Percentiles rank a stretch among this genome's conserved stretches.
Conservation (phyloP, 2,888 invertebrate species). For the Ormyrus nitidulus region DNA sequence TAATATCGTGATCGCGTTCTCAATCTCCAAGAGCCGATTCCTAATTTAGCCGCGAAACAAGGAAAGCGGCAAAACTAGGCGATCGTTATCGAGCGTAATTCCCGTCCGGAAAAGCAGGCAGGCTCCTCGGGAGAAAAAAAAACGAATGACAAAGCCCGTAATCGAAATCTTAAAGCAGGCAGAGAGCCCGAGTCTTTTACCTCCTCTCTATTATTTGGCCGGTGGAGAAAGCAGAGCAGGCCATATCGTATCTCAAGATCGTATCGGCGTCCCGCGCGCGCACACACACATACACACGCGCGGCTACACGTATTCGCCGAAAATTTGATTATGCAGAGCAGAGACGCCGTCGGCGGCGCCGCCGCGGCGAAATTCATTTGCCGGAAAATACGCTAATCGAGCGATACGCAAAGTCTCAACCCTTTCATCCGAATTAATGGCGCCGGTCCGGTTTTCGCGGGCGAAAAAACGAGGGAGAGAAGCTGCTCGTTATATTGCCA, state of each 20-base stretch:
- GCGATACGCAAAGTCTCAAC: constrained; percentile 49
- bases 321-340: constrained; percentile 60
- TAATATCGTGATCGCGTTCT: too few species aligned
- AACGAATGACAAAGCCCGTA: constrained; percentile 17
- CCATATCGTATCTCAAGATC: constrained; percentile 56
- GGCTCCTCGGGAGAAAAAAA: not conserved
- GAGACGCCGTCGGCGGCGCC: constrained; percentile 41
- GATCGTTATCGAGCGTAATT: constrained; percentile 6
- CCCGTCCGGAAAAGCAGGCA: not conserved
- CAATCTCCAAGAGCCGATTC: too few species aligned
- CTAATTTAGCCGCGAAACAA: not conserved
- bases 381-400: constrained; percentile 60
- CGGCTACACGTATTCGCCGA: constrained; percentile 25
- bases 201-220: constrained; percentile 49
- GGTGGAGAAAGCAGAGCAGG: constrained; percentile 10
- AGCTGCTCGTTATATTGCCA: constrained; percentile 58
- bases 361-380: constrained; percentile 56
- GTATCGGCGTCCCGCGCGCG: constrained; percentile 43
- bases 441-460: constrained; percentile 11
- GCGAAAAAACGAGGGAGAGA: not conserved
- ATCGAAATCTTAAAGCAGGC: constrained; percentile 51
- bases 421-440: constrained; percentile 37
- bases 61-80: not conserved
- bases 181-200: not conserved
- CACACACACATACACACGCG: not conserved